Conservation (phyloP, 2,797 vertebrate species). For the Schizopygopsis malacanthus region DNA sequence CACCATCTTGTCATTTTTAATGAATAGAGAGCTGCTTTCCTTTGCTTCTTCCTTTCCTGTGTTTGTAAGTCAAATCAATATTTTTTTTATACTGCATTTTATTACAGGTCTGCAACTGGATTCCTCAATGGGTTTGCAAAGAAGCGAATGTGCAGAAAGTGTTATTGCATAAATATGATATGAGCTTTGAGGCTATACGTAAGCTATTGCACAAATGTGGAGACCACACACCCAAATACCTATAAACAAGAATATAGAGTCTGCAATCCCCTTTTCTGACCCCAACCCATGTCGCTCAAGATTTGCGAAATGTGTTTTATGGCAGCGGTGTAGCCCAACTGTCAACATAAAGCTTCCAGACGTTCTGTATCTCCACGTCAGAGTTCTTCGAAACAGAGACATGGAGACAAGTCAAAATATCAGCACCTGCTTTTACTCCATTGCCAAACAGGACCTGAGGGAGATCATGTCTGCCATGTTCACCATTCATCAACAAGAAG, state of each 20-base stretch:
- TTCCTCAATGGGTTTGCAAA: slow-evolving; percentile 6
- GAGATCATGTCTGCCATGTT: slow-evolving; percentile 38
- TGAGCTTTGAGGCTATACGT: neutral
- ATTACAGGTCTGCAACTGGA: neutral
- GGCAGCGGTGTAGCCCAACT: neutral
- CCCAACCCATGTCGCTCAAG: slow-evolving; percentile 4
- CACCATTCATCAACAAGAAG: slow-evolving; percentile 35
- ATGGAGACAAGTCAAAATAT: slow-evolving; percentile 29
- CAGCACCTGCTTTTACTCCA: slow-evolving; percentile 38
- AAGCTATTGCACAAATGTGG: slow-evolving; percentile 5
- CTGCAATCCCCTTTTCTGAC: neutral
- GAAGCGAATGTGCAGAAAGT: neutral
- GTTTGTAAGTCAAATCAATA: slow-evolving; percentile 5
- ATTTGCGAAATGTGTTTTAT: slow-evolving; percentile 13
- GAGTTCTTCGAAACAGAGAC: neutral
- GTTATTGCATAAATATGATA: neutral
- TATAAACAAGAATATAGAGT: neutral
- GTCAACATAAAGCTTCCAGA: neutral
- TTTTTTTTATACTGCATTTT: neutral
- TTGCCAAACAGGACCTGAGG: slow-evolving; percentile 35
- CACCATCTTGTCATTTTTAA: slow-evolving; percentile 5
- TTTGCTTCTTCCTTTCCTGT: neutral
- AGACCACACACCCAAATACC: slow-evolving; percentile 1
- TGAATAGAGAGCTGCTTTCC: neutral
- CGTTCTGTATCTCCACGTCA: neutral